These are phyloP conservation scores for Odontophorus gujanensis DNA, from an alignment of 2,113 vertebrate species.

Conservation along the genomic window DNA sequence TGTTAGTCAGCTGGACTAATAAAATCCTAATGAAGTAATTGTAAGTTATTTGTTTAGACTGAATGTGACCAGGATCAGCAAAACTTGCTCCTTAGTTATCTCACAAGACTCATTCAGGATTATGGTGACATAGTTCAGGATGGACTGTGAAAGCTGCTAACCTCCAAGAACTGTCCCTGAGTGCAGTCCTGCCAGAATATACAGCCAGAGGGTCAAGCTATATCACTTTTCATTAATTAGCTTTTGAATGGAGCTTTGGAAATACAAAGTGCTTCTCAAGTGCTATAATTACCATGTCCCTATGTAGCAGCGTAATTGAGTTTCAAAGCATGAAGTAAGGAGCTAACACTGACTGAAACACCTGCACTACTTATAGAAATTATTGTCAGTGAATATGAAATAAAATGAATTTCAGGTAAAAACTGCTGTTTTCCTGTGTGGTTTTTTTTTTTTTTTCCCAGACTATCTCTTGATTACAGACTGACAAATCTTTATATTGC, in stretches of 20 bases:
- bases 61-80: not conserved
- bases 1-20: not conserved
- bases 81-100: conserved; percentile 20
- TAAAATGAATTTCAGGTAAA: conserved; percentile 38
- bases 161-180: not conserved
- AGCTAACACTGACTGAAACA: conserved; percentile 16
- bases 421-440: not conserved
- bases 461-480: not conserved
- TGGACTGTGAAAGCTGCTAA: not conserved
- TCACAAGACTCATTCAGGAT: conserved; percentile 20
- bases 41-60: conserved; percentile 19
- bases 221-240: conserved; percentile 40
- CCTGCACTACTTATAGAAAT: conserved; percentile 3
- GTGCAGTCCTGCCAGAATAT: not conserved
- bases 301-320: not conserved
- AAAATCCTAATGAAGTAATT: conserved; percentile 7
- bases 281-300: not conserved
- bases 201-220: conserved; percentile 9
- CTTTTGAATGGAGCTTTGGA: conserved; percentile 15
- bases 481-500: conserved; percentile 8
- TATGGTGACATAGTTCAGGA: not conserved
- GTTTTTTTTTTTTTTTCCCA: not conserved
- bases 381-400: not conserved
- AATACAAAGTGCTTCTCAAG: not conserved
- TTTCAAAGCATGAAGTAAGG: conserved; percentile 21